Evolutionary conservation across 2,113 vertebrate species (phyloP).

Genomic region (Boleophthalmus pectinirostris): DNA sequence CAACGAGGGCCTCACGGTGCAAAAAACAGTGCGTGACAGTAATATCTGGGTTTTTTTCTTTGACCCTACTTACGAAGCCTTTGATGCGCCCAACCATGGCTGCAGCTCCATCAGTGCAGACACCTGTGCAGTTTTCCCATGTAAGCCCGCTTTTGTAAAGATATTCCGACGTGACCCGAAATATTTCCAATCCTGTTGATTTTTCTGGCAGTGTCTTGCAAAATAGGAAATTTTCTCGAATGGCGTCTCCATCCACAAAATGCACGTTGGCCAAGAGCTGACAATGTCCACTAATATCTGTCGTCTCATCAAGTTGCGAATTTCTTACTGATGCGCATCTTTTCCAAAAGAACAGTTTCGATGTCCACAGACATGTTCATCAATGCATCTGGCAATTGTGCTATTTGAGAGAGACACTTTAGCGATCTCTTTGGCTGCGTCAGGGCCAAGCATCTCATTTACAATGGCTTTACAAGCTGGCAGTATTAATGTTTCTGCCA

Average conservation of each 20-base stretch:
- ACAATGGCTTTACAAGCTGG: too few relatives aligned
- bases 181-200: constrained; percentile 23
- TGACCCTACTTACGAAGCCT: constrained; percentile 13
- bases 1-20: too few relatives aligned
- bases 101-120: constrained; percentile 26
- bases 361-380: too few relatives aligned
- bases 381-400: too few relatives aligned
- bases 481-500: too few relatives aligned
- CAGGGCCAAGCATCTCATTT: too few relatives aligned
- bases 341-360: neutral
- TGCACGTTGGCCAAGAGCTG: neutral
- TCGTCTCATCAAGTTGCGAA: too few relatives aligned
- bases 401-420: too few relatives aligned
- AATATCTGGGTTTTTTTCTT: neutral
- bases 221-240: constrained; percentile 24
- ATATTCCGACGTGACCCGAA: constrained; percentile 24
- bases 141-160: neutral
- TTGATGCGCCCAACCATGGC: neutral
- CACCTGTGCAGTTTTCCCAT: neutral
- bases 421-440: too few relatives aligned
- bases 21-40: constrained; percentile 17
- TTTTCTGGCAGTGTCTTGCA: constrained; percentile 15
- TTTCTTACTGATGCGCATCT: neutral
- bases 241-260: neutral
- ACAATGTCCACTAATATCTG: neutral